Percentiles rank a stretch among this genome's conserved stretches.
Conservation (phyloP, 2,113 vertebrate genomes). For the Chaenogobius annularis region DNA sequence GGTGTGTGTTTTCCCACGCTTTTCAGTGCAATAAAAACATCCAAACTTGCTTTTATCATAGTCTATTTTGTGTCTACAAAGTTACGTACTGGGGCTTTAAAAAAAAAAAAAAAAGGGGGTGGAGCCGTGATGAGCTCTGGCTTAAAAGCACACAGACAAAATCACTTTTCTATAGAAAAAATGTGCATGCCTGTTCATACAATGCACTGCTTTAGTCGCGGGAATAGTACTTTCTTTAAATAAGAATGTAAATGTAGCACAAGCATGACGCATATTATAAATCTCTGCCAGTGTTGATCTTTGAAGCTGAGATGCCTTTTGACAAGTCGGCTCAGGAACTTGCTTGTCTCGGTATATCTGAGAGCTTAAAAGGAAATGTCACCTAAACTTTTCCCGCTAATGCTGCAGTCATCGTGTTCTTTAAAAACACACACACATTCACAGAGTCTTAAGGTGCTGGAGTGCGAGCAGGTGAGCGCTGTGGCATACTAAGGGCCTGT, state of each 20-base stretch:
- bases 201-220: not conserved
- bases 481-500: constrained; percentile 69
- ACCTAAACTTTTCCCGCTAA: constrained; percentile 4
- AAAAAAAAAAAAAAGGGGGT: no score
- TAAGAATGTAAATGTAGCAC: not conserved
- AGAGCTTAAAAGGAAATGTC: constrained; percentile 4
- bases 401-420: constrained; percentile 36
- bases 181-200: not conserved
- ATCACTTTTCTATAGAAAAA: not conserved
- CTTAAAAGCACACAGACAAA: not conserved
- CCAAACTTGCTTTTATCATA: no score
- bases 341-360: constrained; percentile 2
- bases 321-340: not conserved
- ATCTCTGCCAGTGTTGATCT: not conserved
- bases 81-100: no score
- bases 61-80: no score
- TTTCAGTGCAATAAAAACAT: no score
- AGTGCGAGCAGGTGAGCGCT: constrained; percentile 64
- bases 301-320: not conserved
- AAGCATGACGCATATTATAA: not conserved
- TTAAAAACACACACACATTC: constrained; percentile 2
- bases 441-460: constrained; percentile 30
- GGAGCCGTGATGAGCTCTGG: not conserved
- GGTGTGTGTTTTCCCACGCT: no score
- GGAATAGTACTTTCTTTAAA: not conserved